Conservation (phyloP, 2,797 vertebrate species). For the Euthynnus affinis region DNA sequence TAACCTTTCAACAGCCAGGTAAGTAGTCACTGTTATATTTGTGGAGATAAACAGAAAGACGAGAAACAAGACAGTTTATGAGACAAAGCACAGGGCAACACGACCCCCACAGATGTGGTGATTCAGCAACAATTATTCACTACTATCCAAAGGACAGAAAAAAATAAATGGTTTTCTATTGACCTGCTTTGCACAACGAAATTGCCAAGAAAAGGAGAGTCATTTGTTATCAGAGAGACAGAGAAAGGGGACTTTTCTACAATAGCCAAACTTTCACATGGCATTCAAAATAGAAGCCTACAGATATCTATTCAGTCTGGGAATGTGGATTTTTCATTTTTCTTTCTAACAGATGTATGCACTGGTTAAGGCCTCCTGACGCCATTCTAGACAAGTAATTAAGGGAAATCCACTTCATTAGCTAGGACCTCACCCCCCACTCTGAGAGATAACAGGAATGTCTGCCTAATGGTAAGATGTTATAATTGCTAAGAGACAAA, state of each 20-base stretch:
- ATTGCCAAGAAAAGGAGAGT: conserved; percentile 73
- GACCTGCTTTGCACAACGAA: conserved; percentile 82
- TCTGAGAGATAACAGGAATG: conserved; percentile 61
- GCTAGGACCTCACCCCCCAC: conserved; percentile 59
- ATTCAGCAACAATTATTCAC: conserved; percentile 84
- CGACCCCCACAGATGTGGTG: conserved; percentile 74
- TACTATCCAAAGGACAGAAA: conserved; percentile 70
- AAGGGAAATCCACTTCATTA: conserved; percentile 82
- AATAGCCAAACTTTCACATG: conserved; percentile 73
- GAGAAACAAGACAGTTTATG: conserved; percentile 52
- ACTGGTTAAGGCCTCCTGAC: conserved; percentile 70
- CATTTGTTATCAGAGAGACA: conserved; percentile 76
- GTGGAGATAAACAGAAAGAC: conserved; percentile 63
- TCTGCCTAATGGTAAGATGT: conserved; percentile 45
- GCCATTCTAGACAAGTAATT: conserved; percentile 78
- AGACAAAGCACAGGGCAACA: conserved; percentile 72
- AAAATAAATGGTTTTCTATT: conserved; percentile 81
- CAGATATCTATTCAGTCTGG: conserved; percentile 74
- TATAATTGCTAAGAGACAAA: conserved; percentile 51
- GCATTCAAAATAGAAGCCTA: conserved; percentile 61
- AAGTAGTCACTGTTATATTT: conserved; percentile 56
- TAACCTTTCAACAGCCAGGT: conserved; percentile 23
- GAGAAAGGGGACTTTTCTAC: conserved; percentile 58
- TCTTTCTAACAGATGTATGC: conserved; percentile 75
- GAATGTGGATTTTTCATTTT: conserved; percentile 79